These are phyloP conservation scores for Spodoptera exigua DNA, from an alignment of 2,888 invertebrate species.

Conservation along the genomic window DNA sequence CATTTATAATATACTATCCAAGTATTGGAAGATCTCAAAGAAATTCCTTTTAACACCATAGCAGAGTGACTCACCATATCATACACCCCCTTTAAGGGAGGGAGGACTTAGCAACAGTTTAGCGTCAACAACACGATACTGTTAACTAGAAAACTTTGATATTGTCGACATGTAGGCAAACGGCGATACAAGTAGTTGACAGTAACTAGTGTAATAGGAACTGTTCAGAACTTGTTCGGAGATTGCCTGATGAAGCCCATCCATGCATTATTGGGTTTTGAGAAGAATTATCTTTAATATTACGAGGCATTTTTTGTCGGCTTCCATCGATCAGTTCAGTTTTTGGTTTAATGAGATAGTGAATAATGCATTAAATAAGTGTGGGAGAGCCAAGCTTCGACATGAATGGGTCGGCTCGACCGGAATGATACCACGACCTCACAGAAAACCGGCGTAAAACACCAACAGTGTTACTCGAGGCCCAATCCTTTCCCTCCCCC, in stretches of 20 bases:
- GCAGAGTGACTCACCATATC: neutral
- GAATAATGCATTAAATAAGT: no score
- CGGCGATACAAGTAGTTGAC: conserved; percentile 34
- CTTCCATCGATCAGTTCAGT: no score
- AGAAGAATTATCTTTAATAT: neutral
- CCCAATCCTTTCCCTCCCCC: no score
- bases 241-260: conserved; percentile 26
- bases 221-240: conserved; percentile 26
- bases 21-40: neutral
- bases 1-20: no score
- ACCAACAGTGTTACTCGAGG: no score
- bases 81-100: no score
- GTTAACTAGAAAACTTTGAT: conserved; percentile 56
- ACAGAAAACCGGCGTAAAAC: no score
- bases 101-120: conserved; percentile 25
- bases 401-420: no score
- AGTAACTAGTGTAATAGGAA: conserved; percentile 34
- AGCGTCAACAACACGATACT: conserved; percentile 46
- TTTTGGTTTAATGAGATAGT: no score
- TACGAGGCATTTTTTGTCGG: no score
- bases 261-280: conserved; percentile 10
- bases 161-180: conserved; percentile 48
- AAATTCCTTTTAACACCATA: neutral
- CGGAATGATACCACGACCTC: no score
- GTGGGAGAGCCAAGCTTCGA: no score